phyloP scores from a whole-genome alignment of 1,140 invertebrate species.

The Delia radicum region DNA sequence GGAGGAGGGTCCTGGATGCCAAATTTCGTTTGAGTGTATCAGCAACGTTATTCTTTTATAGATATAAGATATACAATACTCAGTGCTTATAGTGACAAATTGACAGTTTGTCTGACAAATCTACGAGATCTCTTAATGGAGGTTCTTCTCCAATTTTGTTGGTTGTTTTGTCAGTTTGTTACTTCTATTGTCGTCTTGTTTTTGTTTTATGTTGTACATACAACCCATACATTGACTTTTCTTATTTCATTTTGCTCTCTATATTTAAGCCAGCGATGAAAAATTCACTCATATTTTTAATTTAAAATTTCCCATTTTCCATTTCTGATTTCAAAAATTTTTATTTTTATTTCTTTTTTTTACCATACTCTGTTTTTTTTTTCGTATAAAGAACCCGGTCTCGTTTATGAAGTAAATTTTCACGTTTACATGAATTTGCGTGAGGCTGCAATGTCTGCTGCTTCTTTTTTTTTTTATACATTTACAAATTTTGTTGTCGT shows the following conservation, averaged over 20 bases:
- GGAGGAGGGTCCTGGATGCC: too few species aligned
- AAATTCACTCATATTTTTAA: too few species aligned
- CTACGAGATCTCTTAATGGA: too few species aligned
- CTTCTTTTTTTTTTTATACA: too few species aligned
- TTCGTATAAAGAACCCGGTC: background rate
- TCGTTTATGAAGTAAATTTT: background rate
- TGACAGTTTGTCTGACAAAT: too few species aligned
- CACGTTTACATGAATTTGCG: background rate
- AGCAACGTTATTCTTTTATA: too few species aligned
- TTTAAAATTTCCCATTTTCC: background rate
- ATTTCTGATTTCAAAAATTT: background rate
- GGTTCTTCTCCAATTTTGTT: too few species aligned
- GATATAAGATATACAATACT: too few species aligned
- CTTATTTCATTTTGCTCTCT: conserved; percentile 51
- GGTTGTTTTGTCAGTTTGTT: too few species aligned
- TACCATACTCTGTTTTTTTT: background rate
- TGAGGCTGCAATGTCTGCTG: background rate
- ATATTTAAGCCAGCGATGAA: conserved; percentile 34
- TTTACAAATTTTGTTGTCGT: background rate
- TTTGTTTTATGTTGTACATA: background rate
- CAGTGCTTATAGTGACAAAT: too few species aligned
- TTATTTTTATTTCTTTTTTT: background rate
- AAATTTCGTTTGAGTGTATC: too few species aligned
- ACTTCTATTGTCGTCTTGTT: too few species aligned
- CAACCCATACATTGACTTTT: conserved; percentile 55